Base-by-base conservation (phyloP, 2,797 vertebrate genomes). In the Enteromius unitaeniatus region DNA sequence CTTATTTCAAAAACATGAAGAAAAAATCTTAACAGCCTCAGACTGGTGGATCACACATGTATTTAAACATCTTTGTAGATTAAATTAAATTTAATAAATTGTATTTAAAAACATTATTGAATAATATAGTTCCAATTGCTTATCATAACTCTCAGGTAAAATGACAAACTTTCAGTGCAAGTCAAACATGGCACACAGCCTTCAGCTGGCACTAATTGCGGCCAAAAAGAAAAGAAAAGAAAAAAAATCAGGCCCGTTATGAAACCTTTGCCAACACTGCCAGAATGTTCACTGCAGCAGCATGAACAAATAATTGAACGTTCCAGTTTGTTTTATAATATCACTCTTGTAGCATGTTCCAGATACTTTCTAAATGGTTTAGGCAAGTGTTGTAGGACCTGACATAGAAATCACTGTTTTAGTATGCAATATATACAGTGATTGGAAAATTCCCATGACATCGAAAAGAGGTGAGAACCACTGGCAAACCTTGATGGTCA, bases 61-160 rank as follows among this genome's bases (percentile, higher is more conserved):
- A n/a, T 55, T 55, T 75, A 6, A 2, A 74, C 11, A 74, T 53
- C 51, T 75, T 75, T 75, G 6, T 75, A 75, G 49, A 74, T n/a
- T 5, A 53, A 14, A 69, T 28, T 17, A 5, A 0, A 73, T 51
- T 31, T 7, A 17, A 31, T 31, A 11, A 17, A 31, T 7, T 64
- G 1, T 58, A 58, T 45, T 45, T 45, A 45, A 45, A 40, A 45
- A 45, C 13, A 10, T 10, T 53, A 53, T 55, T 55, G 51, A 17
- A 55, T n/a, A 69, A 45, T 14, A 13, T 45, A 45, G 17, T n/a
- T 68, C 19, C 37, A 42, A 37, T 4, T 69, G 37, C 21, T 69
- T 7, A 37, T 3, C 31, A 8, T 10, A 45, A 26, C 68, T 49
- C 14, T 49, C 14, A 49, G 47, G 4, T 3, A 19, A 60, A 62